Percentiles rank a stretch among this genome's conserved stretches.
These are phyloP conservation scores for Hololepta plana DNA, from an alignment of 2,888 invertebrate species.

Conservation along the genomic window DNA sequence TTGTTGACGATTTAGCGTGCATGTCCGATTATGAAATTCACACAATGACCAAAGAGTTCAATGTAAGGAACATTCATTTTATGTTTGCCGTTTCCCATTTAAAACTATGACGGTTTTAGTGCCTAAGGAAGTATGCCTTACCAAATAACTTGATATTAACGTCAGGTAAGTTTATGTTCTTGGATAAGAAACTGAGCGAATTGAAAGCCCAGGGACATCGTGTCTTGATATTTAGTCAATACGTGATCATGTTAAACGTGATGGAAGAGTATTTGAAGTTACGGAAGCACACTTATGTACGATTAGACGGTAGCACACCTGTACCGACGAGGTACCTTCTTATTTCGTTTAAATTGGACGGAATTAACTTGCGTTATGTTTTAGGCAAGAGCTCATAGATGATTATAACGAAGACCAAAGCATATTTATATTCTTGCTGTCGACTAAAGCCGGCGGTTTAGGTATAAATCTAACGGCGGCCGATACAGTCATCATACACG, in stretches of 20 bases:
- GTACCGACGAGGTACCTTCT: slow-evolving; percentile 48
- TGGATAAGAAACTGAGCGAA: slow-evolving; percentile 60
- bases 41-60: slow-evolving; percentile 49
- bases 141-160: slow-evolving; percentile 54
- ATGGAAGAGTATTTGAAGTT: slow-evolving; percentile 74
- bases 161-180: slow-evolving; percentile 71
- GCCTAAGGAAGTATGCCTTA: slow-evolving; percentile 39
- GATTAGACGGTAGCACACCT: slow-evolving; percentile 82
- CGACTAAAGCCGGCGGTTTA: slow-evolving; percentile 89
- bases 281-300: slow-evolving; percentile 51
- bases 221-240: slow-evolving; percentile 89
- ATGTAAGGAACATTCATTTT: slow-evolving; percentile 25
- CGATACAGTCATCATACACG: slow-evolving; percentile 90
- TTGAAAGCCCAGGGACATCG: slow-evolving; percentile 59
- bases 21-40: slow-evolving; percentile 88
- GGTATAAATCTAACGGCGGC: slow-evolving; percentile 90
- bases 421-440: slow-evolving; percentile 79
- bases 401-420: slow-evolving; percentile 60
- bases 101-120: slow-evolving; percentile 31
- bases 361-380: slow-evolving; percentile 11
- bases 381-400: slow-evolving; percentile 80
- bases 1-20: slow-evolving; percentile 72
- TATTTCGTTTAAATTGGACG: background rate
- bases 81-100: slow-evolving; percentile 1
- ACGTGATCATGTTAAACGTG: slow-evolving; percentile 87